These are phyloP conservation scores for Bruchidius siliquastri DNA, from an alignment of 2,888 invertebrate genomes.

Conservation along the genomic window DNA sequence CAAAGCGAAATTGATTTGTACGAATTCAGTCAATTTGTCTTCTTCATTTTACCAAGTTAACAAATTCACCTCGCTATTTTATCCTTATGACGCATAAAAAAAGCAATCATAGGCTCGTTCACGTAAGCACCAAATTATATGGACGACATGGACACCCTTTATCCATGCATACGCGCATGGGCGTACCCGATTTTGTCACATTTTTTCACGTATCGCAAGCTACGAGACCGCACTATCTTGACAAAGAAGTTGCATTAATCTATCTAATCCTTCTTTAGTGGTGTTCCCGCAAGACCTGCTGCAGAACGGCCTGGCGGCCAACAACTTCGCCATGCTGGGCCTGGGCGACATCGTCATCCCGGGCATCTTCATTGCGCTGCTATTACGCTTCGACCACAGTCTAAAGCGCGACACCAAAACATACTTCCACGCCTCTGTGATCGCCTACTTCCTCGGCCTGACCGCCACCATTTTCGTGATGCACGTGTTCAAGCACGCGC, in stretches of 20 bases:
- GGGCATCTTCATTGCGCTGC: conserved; percentile 96
- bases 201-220: too few species aligned
- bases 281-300: conserved; percentile 98
- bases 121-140: too few species aligned
- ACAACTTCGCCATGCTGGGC: conserved; percentile 98
- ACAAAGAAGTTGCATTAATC: neutral
- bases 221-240: too few species aligned
- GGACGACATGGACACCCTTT: too few species aligned
- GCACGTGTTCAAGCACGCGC: conserved; percentile 97
- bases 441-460: conserved; percentile 90
- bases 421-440: conserved; percentile 87
- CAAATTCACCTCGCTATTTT: too few species aligned
- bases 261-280: conserved; percentile 55
- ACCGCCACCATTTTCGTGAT: conserved; percentile 93
- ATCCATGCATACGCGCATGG: too few species aligned
- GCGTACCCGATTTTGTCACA: too few species aligned
- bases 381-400: conserved; percentile 89
- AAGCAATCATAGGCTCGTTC: too few species aligned
- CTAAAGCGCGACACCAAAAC: conserved; percentile 74
- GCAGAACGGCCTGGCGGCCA: conserved; percentile 83
- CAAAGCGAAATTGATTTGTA: too few species aligned
- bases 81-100: too few species aligned
- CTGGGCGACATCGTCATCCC: conserved; percentile 99
- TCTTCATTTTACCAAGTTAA: too few species aligned
- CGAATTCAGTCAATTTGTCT: too few species aligned